phyloP scores from a whole-genome alignment of 1,140 invertebrate species.

The Hormaphis cornu region DNA sequence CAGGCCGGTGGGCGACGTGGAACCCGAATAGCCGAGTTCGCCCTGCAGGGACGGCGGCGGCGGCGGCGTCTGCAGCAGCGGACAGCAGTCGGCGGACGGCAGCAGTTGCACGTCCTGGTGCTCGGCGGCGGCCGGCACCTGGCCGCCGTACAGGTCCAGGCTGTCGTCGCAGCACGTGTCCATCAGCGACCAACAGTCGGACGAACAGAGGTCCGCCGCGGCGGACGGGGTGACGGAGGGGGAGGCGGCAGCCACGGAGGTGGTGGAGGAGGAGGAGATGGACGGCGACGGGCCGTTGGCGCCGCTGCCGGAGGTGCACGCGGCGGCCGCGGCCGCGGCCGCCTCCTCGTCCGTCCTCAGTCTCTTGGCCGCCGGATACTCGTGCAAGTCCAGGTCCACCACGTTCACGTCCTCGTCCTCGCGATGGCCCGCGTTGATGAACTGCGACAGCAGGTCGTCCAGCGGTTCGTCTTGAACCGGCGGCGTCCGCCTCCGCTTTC shows the following conservation, averaged over 20 bases:
- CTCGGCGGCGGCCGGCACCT: slow-evolving; percentile 3
- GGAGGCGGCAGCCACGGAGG: background rate
- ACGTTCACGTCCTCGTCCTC: slow-evolving; percentile 43
- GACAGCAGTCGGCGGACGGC: background rate
- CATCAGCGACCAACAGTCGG: background rate
- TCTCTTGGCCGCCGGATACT: slow-evolving; percentile 34
- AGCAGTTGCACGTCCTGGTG: background rate
- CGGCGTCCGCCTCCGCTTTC: background rate
- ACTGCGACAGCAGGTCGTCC: slow-evolving; percentile 40
- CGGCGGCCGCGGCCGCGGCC: background rate
- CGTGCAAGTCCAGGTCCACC: slow-evolving; percentile 36
- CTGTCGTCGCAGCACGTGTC: background rate
- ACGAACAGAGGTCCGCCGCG: background rate
- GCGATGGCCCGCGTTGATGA: slow-evolving; percentile 56
- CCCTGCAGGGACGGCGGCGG: slow-evolving; percentile 48
- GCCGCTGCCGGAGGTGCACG: background rate
- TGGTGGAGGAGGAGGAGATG: background rate
- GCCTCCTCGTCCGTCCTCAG: slow-evolving; percentile 25
- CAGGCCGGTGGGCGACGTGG: slow-evolving; percentile 37
- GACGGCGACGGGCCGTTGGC: background rate
- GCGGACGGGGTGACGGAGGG: background rate
- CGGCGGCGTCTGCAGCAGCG: background rate
- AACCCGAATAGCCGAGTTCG: slow-evolving; percentile 38
- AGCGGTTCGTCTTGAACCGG: slow-evolving; percentile 6
- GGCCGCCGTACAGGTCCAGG: slow-evolving; percentile 28